A percentile compares a stretch with the other conserved stretches of the same genome.
phyloP scores from a whole-genome alignment of 2,888 invertebrate genomes.

The Agriopis marginaria region DNA sequence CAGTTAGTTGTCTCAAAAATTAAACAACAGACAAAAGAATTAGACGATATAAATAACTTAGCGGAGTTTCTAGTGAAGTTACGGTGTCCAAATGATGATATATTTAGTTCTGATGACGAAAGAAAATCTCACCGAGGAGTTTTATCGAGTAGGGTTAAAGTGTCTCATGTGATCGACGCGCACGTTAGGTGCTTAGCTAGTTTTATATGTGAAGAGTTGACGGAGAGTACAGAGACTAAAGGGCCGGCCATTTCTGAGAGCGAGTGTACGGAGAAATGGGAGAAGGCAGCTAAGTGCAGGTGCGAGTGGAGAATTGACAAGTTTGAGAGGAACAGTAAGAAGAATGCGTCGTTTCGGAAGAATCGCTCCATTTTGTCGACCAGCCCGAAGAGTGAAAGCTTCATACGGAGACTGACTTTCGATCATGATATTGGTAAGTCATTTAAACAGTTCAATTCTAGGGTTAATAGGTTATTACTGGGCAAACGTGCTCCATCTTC shows the following conservation, averaged over 20 bases:
- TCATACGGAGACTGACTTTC: conserved; percentile 77
- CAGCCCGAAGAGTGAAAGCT: conserved; percentile 75
- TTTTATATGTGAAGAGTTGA: conserved; percentile 76
- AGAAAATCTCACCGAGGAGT: conserved; percentile 63
- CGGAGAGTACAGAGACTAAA: conserved; percentile 66
- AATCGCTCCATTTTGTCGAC: conserved; percentile 81
- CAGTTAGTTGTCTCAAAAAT: conserved; percentile 88
- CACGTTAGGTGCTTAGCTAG: conserved; percentile 79
- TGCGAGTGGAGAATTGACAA: conserved; percentile 88
- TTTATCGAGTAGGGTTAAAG: conserved; percentile 63
- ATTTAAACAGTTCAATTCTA: too few relatives aligned
- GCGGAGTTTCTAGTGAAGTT: conserved; percentile 73
- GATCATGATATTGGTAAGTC: conserved; percentile 79
- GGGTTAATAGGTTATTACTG: too few relatives aligned
- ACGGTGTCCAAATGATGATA: conserved; percentile 80
- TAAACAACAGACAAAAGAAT: conserved; percentile 73
- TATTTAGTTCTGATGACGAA: conserved; percentile 87
- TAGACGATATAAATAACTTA: conserved; percentile 74
- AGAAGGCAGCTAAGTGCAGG: conserved; percentile 83
- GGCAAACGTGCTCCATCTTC: too few relatives aligned
- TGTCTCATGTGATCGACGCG: conserved; percentile 66
- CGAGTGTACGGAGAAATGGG: conserved; percentile 87
- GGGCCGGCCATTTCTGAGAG: conserved; percentile 85
- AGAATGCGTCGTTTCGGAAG: conserved; percentile 83
- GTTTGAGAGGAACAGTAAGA: conserved; percentile 81